Conservation (phyloP, 2,797 vertebrate genomes). For the Hylomyscus alleni region DNA sequence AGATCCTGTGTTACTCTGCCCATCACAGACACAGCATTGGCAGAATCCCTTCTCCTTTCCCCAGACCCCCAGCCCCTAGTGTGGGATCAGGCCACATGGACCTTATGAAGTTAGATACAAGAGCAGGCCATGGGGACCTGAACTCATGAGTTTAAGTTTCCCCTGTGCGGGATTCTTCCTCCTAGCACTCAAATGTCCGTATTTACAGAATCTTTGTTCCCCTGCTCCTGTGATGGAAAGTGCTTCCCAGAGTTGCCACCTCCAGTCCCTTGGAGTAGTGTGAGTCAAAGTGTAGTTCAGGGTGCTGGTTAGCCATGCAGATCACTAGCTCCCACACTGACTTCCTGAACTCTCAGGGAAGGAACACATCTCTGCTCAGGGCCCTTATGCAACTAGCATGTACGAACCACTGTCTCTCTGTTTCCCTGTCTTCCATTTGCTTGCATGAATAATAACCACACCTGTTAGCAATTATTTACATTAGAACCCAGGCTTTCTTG, state of each 20-base stretch:
- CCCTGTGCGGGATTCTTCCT: background rate
- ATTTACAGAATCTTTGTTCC: background rate
- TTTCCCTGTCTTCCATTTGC: background rate
- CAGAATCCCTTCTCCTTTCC: background rate
- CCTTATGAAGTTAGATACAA: background rate
- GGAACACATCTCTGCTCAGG: background rate
- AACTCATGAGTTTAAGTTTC: background rate
- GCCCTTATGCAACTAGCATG: background rate
- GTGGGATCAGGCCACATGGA: background rate
- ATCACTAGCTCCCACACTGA: background rate
- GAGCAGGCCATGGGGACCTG: background rate
- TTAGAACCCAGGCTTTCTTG: background rate
- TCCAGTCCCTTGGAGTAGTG: background rate
- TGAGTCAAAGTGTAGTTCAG: background rate
- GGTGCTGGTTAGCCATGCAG: background rate
- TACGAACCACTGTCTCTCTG: background rate
- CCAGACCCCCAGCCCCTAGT: background rate
- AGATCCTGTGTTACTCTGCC: background rate
- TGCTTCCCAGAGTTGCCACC: background rate
- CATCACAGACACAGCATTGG: background rate
- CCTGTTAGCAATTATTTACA: background rate
- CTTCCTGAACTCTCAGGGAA: background rate
- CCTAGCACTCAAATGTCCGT: background rate
- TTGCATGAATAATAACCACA: background rate
- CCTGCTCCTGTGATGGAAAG: background rate